Conservation (phyloP, 2,888 invertebrate species). For the Drosophila mettleri region DNA sequence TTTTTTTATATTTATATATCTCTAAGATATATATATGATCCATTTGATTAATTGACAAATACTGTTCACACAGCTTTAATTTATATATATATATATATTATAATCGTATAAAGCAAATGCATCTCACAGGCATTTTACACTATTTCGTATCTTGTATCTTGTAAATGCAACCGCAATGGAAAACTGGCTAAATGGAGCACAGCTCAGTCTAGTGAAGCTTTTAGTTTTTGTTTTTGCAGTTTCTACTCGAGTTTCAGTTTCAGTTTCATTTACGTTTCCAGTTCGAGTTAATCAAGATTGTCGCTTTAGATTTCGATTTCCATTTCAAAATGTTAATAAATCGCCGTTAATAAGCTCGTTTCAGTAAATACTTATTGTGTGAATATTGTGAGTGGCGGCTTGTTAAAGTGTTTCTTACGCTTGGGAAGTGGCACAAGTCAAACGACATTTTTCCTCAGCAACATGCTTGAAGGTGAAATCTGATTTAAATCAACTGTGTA, state of each 20-base stretch:
- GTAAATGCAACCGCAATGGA: slow-evolving; percentile 37
- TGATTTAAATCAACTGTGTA: slow-evolving; percentile 15
- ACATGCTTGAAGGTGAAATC: slow-evolving; percentile 49
- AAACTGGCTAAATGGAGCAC: slow-evolving; percentile 57
- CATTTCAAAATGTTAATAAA: slow-evolving; percentile 68
- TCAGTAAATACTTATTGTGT: slow-evolving; percentile 58
- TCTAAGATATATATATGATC: background rate
- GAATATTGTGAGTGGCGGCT: slow-evolving; percentile 47
- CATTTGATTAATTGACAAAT: background rate
- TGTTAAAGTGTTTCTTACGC: slow-evolving; percentile 22
- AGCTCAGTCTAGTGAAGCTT: slow-evolving; percentile 16
- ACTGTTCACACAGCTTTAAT: background rate
- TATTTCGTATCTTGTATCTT: slow-evolving; percentile 35
- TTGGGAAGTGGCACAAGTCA: slow-evolving; percentile 54
- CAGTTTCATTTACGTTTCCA: slow-evolving; percentile 36
- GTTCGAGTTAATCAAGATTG: slow-evolving; percentile 61
- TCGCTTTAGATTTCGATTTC: slow-evolving; percentile 71
- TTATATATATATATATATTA: background rate
- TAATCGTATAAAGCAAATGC: slow-evolving; percentile 17
- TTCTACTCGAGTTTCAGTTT: slow-evolving; percentile 16
- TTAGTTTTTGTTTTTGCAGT: slow-evolving; percentile 45
- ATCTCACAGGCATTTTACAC: slow-evolving; percentile 47
- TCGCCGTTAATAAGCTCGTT: slow-evolving; percentile 64
- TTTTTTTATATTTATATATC: background rate
- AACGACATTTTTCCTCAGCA: slow-evolving; percentile 39